phyloP scores from a whole-genome alignment of 2,797 vertebrate genomes.

The Perodicticus potto region DNA sequence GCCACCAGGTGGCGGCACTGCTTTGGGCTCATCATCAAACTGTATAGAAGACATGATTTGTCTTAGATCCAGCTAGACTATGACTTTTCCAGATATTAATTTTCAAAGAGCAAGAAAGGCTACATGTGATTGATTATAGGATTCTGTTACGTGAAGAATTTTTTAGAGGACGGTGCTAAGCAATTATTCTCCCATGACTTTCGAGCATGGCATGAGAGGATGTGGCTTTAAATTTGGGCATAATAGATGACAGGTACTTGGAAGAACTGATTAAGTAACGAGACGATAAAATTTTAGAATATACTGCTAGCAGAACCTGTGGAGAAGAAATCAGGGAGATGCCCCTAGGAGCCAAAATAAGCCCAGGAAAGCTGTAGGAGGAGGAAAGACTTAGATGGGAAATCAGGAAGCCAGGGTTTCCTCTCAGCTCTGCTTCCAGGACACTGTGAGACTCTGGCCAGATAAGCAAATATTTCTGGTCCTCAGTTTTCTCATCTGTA shows the following conservation, averaged over 20 bases:
- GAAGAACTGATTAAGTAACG: not conserved
- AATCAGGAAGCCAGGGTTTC: not conserved
- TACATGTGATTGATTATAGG: constrained; percentile 62
- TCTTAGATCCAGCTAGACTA: not conserved
- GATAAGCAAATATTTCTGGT: not conserved
- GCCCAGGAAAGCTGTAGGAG: not conserved
- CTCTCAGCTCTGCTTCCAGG: not conserved
- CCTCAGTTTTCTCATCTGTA: not conserved
- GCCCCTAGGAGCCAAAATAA: constrained; percentile 4
- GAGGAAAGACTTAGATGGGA: not conserved
- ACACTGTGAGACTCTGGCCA: not conserved
- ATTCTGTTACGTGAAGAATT: constrained; percentile 57
- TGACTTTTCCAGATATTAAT: constrained; percentile 70
- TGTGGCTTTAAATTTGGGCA: constrained; percentile 55
- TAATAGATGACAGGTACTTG: constrained; percentile 31
- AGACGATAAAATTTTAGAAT: not conserved
- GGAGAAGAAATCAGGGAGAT: not conserved
- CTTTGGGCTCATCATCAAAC: constrained; percentile 9
- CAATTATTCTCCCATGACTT: constrained; percentile 66
- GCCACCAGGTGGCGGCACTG: not conserved
- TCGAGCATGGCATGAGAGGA: not conserved
- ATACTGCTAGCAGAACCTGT: not conserved
- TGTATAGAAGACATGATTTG: not conserved
- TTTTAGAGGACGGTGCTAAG: constrained; percentile 40
- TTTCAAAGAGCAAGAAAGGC: constrained; percentile 59